Evolutionary conservation across 2,113 vertebrate species (phyloP).

Genomic region (Abramis brama): DNA sequence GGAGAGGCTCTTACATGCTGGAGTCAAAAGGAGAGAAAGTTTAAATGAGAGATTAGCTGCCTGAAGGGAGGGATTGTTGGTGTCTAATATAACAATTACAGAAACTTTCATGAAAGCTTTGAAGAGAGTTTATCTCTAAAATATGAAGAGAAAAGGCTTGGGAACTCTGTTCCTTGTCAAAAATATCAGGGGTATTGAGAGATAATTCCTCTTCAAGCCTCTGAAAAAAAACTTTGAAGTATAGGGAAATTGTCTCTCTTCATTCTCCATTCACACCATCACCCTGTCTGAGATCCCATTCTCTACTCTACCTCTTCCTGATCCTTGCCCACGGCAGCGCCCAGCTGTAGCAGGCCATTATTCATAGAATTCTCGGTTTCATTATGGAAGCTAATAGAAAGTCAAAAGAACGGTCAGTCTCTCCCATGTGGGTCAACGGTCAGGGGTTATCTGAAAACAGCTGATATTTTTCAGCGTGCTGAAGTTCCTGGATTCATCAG

Average conservation of each 20-base stretch:
- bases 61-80: slow-evolving; percentile 30
- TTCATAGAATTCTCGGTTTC: slow-evolving; percentile 61
- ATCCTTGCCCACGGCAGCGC: slow-evolving; percentile 55
- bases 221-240: slow-evolving; percentile 30
- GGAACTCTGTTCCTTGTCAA: slow-evolving; percentile 14
- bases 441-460: slow-evolving; percentile 62
- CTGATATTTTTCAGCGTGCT: slow-evolving; percentile 50
- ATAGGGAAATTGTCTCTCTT: slow-evolving; percentile 33
- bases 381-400: slow-evolving; percentile 68
- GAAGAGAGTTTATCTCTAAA: slow-evolving; percentile 34
- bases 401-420: slow-evolving; percentile 54
- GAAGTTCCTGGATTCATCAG: not conserved
- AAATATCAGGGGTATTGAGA: slow-evolving; percentile 37
- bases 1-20: slow-evolving; percentile 19
- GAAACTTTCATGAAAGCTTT: slow-evolving; percentile 45
- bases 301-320: slow-evolving; percentile 58
- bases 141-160: slow-evolving; percentile 10
- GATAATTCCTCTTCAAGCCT: slow-evolving; percentile 16
- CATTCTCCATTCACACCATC: slow-evolving; percentile 37
- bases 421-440: slow-evolving; percentile 10
- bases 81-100: slow-evolving; percentile 39
- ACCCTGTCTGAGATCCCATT: slow-evolving; percentile 58
- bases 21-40: slow-evolving; percentile 33
- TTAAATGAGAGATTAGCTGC: slow-evolving; percentile 35
- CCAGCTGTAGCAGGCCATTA: slow-evolving; percentile 52